These are phyloP conservation scores for Anas platyrhynchos DNA, from an alignment of 2,113 vertebrate species.

Conservation along the genomic window DNA sequence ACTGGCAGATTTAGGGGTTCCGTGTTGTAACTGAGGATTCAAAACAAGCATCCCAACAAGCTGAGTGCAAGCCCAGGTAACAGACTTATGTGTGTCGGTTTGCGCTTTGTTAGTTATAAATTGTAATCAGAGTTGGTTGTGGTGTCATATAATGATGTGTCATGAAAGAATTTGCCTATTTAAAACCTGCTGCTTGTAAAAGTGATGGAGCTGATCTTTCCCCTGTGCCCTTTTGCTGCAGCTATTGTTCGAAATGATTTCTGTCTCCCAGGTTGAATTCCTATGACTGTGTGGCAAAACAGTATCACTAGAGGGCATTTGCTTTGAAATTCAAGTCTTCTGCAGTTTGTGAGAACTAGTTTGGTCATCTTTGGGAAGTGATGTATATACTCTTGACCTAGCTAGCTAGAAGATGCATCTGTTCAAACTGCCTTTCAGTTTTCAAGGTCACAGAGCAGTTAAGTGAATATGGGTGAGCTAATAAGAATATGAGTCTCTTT, in stretches of 20 bases:
- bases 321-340: neutral
- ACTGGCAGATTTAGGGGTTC: slow-evolving; percentile 13
- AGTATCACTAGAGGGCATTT: neutral
- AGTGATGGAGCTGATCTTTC: neutral
- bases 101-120: neutral
- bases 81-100: neutral
- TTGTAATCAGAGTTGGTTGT: neutral
- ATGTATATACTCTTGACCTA: neutral
- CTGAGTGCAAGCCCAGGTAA: neutral
- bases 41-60: neutral
- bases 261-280: neutral
- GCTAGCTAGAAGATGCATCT: neutral
- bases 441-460: neutral
- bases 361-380: neutral
- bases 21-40: neutral
- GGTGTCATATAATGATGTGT: neutral
- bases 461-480: neutral
- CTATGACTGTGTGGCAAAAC: neutral
- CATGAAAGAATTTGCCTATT: neutral
- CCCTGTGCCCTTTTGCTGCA: neutral
- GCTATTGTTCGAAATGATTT: neutral
- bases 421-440: neutral
- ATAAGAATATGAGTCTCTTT: neutral
- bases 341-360: neutral
- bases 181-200: neutral